Evolutionary conservation across 2,888 invertebrate genomes (phyloP), one percentile per base, ranked within the genome.

Genomic region (Andrena chrysosceles): DNA sequence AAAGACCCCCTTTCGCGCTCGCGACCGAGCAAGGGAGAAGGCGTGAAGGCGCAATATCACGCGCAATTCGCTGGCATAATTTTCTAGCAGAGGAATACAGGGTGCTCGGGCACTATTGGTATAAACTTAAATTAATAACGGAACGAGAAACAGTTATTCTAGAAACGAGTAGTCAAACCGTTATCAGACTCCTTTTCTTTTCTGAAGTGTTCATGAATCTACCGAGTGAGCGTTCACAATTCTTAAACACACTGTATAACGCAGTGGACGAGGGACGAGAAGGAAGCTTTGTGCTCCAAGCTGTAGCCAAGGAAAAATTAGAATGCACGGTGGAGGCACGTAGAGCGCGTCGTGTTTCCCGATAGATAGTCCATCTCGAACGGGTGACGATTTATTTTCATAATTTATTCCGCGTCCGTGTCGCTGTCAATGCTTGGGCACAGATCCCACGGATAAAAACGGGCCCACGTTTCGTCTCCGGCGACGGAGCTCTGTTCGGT

Each of bases 341-440:
- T 16, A 56, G 49, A 48, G n/a, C 56, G 52, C 16, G 77, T 73
- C 42, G 1, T 3, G 74, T 75, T 16, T 23, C 49, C 63, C n/a
- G 79, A 69, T 72, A 79, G 84, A 82, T 76, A 64, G 31, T 29
- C 52, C 60, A 70, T 81, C 85, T 70, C 59, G 10, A 10, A 0
- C 33, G 71, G 59, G 71, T 35, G 78, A 82, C 70, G 78, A 85
- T 85, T 85, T 83, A 85, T 85, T 85, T 74, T 80, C 83, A 79
- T 86, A 85, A 85, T 85, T 83, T 86, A 85, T 85, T 83, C 83
- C 52, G 13, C 60, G 79, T 35, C 68, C 79, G 73, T 85, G 85
- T 85, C 82, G 62, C 86, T 83, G 85, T 85, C 86, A 72, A 85
- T 85, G 49, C 56, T 52, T 62, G 71, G 35, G 49, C 42, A 20